phyloP scores from a whole-genome alignment of 2,888 invertebrate species.

The Pardosa pseudoannulata region DNA sequence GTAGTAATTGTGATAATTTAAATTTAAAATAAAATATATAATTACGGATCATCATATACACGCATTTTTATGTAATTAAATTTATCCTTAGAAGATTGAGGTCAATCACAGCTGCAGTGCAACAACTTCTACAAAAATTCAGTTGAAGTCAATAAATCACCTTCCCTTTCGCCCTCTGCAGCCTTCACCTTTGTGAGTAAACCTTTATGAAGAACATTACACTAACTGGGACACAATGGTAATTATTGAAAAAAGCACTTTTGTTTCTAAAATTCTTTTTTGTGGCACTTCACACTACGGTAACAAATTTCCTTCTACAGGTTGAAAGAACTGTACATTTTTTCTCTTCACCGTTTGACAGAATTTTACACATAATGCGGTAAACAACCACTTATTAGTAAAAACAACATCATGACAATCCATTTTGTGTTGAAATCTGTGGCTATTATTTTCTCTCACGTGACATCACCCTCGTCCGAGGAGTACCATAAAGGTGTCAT shows the following conservation, averaged over 20 bases:
- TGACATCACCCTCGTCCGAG: slow-evolving; percentile 43
- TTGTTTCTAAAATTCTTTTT: too few species aligned
- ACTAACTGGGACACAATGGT: not conserved
- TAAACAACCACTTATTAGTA: not conserved
- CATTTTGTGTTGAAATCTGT: slow-evolving; percentile 24
- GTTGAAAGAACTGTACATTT: too few species aligned
- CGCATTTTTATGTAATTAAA: too few species aligned
- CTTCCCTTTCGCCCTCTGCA: not conserved
- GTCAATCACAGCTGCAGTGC: not conserved
- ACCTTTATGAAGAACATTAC: not conserved
- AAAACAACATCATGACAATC: not conserved
- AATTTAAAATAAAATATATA: too few species aligned
- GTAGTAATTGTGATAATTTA: too few species aligned
- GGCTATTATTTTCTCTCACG: not conserved
- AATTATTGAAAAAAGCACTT: not conserved
- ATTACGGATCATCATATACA: too few species aligned
- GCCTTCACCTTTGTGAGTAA: not conserved
- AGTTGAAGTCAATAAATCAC: not conserved
- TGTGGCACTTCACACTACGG: too few species aligned
- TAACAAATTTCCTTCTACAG: too few species aligned
- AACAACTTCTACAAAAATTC: not conserved
- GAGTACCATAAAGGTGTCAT: slow-evolving; percentile 39
- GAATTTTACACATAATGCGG: slow-evolving; percentile 28
- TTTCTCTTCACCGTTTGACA: not conserved
- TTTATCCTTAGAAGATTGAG: too few species aligned